Conservation (phyloP, 2,888 invertebrate species). For the Eugnorisma glareosa region DNA sequence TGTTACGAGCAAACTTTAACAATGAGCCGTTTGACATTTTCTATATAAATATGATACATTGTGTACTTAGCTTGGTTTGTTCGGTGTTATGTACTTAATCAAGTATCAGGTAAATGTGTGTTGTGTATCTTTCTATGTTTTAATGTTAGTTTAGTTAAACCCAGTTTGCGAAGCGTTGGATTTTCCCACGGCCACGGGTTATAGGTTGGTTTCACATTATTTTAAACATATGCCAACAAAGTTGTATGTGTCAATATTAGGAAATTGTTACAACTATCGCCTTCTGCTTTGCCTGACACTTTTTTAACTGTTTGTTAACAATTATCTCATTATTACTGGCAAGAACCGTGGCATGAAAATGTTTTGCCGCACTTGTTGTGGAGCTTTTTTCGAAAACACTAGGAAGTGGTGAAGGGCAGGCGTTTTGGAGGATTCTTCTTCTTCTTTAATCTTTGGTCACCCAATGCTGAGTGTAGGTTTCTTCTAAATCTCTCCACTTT, state of each 20-base stretch:
- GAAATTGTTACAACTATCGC: background rate
- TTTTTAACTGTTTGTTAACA: background rate
- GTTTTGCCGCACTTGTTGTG: background rate
- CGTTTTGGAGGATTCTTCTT: background rate
- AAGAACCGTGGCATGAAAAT: background rate
- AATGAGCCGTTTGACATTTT: constrained; percentile 63
- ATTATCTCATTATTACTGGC: background rate
- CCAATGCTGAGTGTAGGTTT: no score
- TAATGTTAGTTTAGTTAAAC: constrained; percentile 11
- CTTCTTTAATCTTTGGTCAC: no score
- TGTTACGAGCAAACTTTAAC: constrained; percentile 73
- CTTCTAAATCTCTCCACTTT: no score
- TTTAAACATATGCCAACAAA: background rate
- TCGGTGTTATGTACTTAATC: constrained; percentile 31
- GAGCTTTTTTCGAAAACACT: background rate
- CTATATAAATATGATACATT: constrained; percentile 60
- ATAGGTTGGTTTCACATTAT: background rate
- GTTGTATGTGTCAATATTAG: background rate
- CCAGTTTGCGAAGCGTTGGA: background rate
- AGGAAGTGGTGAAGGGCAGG: background rate
- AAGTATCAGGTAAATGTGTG: constrained; percentile 11
- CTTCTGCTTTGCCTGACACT: background rate
- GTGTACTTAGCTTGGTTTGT: constrained; percentile 34
- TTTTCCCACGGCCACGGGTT: background rate
- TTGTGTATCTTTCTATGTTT: constrained; percentile 23